Conservation (phyloP, 2,888 invertebrate species). For the Protonemura montana region DNA sequence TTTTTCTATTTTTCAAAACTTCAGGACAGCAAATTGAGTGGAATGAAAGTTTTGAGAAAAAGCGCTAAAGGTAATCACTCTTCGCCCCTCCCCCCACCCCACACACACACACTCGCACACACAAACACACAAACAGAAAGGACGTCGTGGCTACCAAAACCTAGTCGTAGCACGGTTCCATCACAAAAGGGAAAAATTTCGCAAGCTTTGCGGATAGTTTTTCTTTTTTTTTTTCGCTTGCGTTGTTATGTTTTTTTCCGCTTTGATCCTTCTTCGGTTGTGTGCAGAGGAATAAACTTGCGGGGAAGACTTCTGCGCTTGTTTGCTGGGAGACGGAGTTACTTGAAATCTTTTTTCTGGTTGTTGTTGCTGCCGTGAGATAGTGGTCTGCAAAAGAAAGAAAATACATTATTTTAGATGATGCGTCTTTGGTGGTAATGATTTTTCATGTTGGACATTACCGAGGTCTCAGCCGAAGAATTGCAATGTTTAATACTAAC, state of each 20-base stretch:
- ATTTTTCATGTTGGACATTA: not conserved
- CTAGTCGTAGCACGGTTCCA: not conserved
- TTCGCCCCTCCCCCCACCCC: no score
- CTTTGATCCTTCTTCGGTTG: not conserved
- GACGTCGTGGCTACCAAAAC: not conserved
- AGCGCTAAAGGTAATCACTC: not conserved
- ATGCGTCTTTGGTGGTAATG: not conserved
- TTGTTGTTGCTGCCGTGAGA: not conserved
- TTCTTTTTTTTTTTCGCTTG: not conserved
- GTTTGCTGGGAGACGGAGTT: not conserved
- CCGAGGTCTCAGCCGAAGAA: no score
- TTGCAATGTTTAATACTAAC: no score
- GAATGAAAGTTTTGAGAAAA: not conserved
- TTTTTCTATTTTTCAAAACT: not conserved
- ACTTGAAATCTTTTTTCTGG: not conserved
- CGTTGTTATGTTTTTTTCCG: constrained; percentile 9
- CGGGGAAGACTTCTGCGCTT: not conserved
- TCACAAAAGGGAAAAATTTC: not conserved
- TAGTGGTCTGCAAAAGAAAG: not conserved
- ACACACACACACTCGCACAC: no score
- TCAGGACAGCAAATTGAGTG: not conserved
- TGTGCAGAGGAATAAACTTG: not conserved
- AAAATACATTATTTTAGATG: not conserved
- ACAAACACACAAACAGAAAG: no score
- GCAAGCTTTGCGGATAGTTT: not conserved